A percentile compares a stretch with the other conserved stretches of the same genome.
phyloP scores from a whole-genome alignment of 2,113 vertebrate species.

The Syngnathus typhle region DNA sequence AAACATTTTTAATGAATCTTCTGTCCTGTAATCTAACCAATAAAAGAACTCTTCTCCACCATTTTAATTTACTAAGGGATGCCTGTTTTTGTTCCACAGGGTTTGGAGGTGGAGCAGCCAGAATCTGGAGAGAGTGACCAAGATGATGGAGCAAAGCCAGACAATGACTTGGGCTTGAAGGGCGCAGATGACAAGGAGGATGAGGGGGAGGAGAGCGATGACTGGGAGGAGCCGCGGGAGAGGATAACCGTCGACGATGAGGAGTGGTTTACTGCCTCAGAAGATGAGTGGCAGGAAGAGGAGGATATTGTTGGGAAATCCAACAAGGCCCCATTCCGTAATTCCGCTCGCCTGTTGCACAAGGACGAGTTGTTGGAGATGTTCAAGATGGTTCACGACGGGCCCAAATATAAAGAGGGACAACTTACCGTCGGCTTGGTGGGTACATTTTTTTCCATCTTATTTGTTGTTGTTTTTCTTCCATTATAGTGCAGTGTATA shows the following conservation, averaged over 20 bases:
- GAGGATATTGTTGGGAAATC: slow-evolving; percentile 19
- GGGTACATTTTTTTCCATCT: slow-evolving; percentile 43
- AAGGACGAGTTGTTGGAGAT: slow-evolving; percentile 81
- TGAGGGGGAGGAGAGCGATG: slow-evolving; percentile 5
- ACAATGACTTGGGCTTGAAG: slow-evolving; percentile 19
- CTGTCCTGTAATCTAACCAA: not conserved
- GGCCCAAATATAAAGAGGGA: slow-evolving; percentile 74
- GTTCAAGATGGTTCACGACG: slow-evolving; percentile 75
- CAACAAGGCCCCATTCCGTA: slow-evolving; percentile 50
- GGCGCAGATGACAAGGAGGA: slow-evolving; percentile 1
- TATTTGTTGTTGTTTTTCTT: not conserved
- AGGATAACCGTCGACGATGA: slow-evolving; percentile 70
- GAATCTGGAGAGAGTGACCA: slow-evolving; percentile 55
- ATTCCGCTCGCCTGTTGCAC: slow-evolving; percentile 80
- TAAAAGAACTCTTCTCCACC: not conserved
- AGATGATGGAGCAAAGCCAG: slow-evolving; percentile 36
- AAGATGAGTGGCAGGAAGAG: slow-evolving; percentile 60
- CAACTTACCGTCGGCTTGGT: slow-evolving; percentile 94
- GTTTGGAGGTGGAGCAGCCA: slow-evolving; percentile 42
- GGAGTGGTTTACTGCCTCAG: slow-evolving; percentile 87
- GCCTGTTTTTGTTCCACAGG: slow-evolving; percentile 53
- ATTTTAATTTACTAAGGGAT: not conserved
- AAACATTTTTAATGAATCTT: too few relatives aligned
- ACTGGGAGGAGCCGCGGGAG: slow-evolving; percentile 46
- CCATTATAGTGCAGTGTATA: not conserved